Conservation (phyloP, 2,113 vertebrate species). For the Lepus timidus region DNA sequence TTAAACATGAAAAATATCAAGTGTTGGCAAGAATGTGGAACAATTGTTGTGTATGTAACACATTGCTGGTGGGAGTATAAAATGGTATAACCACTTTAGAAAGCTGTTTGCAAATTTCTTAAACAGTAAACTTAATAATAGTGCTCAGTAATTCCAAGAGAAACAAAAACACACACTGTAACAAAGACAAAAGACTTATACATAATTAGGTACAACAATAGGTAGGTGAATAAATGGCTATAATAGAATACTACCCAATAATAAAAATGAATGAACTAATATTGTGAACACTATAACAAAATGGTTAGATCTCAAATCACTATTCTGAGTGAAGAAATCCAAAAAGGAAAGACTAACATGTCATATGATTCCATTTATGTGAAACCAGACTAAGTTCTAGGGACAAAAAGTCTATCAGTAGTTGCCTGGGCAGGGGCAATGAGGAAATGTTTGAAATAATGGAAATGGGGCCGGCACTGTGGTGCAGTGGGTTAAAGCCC, state of each 20-base stretch:
- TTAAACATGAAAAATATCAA: background rate
- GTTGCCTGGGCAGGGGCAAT: background rate
- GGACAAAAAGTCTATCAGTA: background rate
- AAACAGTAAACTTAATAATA: background rate
- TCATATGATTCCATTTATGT: background rate
- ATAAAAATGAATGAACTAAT: slow-evolving; percentile 11
- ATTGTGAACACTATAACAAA: background rate
- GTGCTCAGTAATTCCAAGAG: background rate
- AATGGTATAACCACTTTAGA: background rate
- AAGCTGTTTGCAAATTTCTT: background rate
- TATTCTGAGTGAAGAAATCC: background rate
- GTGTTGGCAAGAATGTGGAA: background rate
- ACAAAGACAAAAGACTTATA: background rate
- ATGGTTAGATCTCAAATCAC: background rate
- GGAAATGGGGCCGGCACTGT: background rate
- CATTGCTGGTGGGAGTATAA: background rate
- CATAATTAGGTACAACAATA: background rate
- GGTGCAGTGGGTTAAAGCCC: too few species aligned
- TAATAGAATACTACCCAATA: background rate
- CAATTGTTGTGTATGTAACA: background rate
- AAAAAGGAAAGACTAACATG: background rate
- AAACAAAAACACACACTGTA: background rate
- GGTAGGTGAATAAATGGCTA: background rate
- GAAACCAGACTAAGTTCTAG: slow-evolving; percentile 24
- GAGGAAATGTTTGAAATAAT: background rate